Evolutionary conservation across 92 coral and sea anemone genomes (phyloP), one percentile per base, ranked within the genome.

Genomic region (Heteractis magnifica): DNA sequence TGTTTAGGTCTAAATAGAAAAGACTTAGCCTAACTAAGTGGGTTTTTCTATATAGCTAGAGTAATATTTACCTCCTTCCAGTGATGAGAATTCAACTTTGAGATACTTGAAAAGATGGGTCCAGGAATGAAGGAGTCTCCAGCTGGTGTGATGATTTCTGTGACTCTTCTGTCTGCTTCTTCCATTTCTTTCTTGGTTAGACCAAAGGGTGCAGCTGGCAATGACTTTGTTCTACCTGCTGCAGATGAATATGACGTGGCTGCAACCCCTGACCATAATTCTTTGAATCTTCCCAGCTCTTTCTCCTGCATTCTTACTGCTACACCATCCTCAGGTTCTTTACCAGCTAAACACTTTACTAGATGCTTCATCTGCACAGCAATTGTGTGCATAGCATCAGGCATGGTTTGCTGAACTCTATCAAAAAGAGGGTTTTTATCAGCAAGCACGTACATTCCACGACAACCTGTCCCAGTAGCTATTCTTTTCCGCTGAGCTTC

Each of bases 1-100:
- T 26, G 34, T 26, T 26, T 26, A 26, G 34, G 34, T 26, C 34
- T 26, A 26, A 26, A 26, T 26, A 26, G 34, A 26, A 26, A 26
- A 26, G 1, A 26, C 1, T 26, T 26, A 26, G 34, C 34, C 34
- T 26, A 26, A 26, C 34, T 26, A 26, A 26, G 34, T 26, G 34
- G 34, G 34, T 26, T 26, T 26, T 26, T 26, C 34, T 26, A 26
- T 26, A 26, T 1, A 26, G 34, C 34, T 26, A 26, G 34, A 26
- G 34, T 26, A 26, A 26, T 26, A 55, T 21, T 60, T 83, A 89
- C 92, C 88, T 84, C 88, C 58, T 84, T 89, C 92, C 83, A 81
- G n/a, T 89, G 85, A 85, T 89, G 88, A 4, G 92, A 84, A 62
- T 89, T 84, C 49, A 89, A 79, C 34, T 23, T 65, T 15, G 88